phyloP scores from a whole-genome alignment of 1,140 invertebrate genomes.

The Caenorhabditis remanei region DNA sequence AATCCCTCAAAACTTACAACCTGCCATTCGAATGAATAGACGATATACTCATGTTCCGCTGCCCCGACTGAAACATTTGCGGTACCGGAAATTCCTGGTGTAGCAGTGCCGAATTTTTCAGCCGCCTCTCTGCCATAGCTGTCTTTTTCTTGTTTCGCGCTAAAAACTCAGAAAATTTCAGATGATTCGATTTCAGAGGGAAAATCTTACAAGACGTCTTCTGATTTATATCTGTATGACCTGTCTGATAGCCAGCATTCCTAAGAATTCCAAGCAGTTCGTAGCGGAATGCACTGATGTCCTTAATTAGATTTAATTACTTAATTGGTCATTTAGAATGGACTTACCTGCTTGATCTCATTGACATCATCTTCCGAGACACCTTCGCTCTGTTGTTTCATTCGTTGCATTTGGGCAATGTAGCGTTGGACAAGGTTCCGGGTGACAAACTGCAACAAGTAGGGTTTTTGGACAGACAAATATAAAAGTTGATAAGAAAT shows the following conservation, averaged over 20 bases:
- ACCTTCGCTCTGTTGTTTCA: slow-evolving; percentile 85
- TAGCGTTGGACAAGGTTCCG: slow-evolving; percentile 86
- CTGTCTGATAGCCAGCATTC: slow-evolving; percentile 66
- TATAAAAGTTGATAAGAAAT: background rate
- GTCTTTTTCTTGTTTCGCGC: slow-evolving; percentile 68
- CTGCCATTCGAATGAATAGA: slow-evolving; percentile 36
- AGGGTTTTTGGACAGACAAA: background rate
- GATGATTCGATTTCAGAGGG: background rate
- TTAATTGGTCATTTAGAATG: background rate
- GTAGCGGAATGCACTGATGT: slow-evolving; percentile 69
- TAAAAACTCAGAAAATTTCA: slow-evolving; percentile 50
- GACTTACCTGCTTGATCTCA: slow-evolving; percentile 89
- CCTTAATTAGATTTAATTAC: background rate
- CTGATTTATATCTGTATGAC: slow-evolving; percentile 68
- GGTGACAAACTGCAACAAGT: slow-evolving; percentile 83
- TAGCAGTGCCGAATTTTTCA: slow-evolving; percentile 65
- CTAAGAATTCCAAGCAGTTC: slow-evolving; percentile 68
- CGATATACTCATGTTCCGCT: slow-evolving; percentile 49
- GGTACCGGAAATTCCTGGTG: slow-evolving; percentile 68
- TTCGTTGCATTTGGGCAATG: slow-evolving; percentile 86
- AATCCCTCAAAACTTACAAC: slow-evolving; percentile 13
- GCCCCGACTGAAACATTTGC: slow-evolving; percentile 57
- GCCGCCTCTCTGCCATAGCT: slow-evolving; percentile 66
- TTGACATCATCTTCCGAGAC: slow-evolving; percentile 98
- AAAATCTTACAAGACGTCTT: slow-evolving; percentile 66